Conservation (phyloP, 1,140 invertebrate genomes). For the Hesperophylax magnus region DNA sequence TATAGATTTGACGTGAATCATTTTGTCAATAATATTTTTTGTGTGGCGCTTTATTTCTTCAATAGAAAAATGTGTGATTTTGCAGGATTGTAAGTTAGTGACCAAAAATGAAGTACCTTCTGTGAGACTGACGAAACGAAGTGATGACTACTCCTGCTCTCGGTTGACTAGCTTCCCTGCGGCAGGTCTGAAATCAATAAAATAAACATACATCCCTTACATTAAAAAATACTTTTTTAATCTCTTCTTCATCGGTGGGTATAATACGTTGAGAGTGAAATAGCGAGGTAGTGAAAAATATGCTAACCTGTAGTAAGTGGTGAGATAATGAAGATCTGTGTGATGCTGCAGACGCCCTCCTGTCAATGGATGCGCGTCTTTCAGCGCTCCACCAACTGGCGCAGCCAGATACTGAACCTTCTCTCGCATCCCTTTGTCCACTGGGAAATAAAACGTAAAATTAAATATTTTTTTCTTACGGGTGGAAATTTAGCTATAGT, state of each 20-base stretch:
- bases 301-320: conserved; percentile 49
- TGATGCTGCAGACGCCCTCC: conserved; percentile 52
- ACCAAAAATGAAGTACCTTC: conserved; percentile 76
- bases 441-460: conserved; percentile 26
- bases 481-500: background rate
- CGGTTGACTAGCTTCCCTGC: conserved; percentile 68
- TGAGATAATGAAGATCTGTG: conserved; percentile 54
- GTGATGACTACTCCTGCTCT: conserved; percentile 95
- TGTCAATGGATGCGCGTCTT: conserved; percentile 52
- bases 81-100: too few relatives aligned
- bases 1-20: too few relatives aligned
- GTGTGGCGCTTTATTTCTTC: too few relatives aligned
- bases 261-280: too few relatives aligned
- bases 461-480: background rate
- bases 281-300: too few relatives aligned
- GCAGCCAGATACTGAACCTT: conserved; percentile 24
- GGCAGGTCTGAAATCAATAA: conserved; percentile 62
- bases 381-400: conserved; percentile 55
- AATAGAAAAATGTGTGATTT: too few relatives aligned
- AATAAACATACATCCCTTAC: background rate
- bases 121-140: conserved; percentile 88
- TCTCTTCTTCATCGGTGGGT: too few relatives aligned
- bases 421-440: conserved; percentile 42
- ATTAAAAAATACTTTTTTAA: too few relatives aligned
- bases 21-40: too few relatives aligned